Evolutionary conservation across 1,140 invertebrate species (phyloP).

Genomic region (Drosophila mayri): DNA sequence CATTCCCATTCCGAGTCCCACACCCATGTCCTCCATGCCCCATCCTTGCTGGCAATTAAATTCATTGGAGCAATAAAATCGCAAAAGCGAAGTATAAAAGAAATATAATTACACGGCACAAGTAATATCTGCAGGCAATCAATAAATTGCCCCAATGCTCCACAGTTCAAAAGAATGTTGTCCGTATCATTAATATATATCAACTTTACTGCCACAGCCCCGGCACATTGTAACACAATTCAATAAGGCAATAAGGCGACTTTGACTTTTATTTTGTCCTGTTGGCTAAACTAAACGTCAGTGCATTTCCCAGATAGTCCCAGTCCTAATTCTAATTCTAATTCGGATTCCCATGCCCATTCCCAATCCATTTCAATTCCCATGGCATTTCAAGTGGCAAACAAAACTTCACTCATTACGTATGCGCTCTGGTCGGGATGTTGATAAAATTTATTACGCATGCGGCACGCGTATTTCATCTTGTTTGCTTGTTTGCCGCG

Average conservation of each 20-base stretch:
- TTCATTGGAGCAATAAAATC: slow-evolving; percentile 67
- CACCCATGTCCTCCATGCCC: background rate
- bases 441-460: slow-evolving; percentile 80
- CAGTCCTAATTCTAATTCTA: slow-evolving; percentile 3
- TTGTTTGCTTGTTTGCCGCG: slow-evolving; percentile 81
- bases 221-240: slow-evolving; percentile 9
- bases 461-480: slow-evolving; percentile 81
- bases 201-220: background rate
- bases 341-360: background rate
- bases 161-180: background rate
- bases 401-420: slow-evolving; percentile 45
- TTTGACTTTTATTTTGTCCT: slow-evolving; percentile 10
- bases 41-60: slow-evolving; percentile 60
- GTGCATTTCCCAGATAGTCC: slow-evolving; percentile 45
- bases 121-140: slow-evolving; percentile 48
- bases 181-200: slow-evolving; percentile 24
- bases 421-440: slow-evolving; percentile 27
- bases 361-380: slow-evolving; percentile 33
- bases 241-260: slow-evolving; percentile 18
- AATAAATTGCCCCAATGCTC: slow-evolving; percentile 38
- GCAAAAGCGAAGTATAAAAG: slow-evolving; percentile 21
- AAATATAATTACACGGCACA: slow-evolving; percentile 55
- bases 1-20: slow-evolving; percentile 2
- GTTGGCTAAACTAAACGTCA: slow-evolving; percentile 36
- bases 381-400: slow-evolving; percentile 48